These are phyloP conservation scores for Athalia rosae DNA, from an alignment of 2,888 invertebrate genomes.

Conservation along the genomic window DNA sequence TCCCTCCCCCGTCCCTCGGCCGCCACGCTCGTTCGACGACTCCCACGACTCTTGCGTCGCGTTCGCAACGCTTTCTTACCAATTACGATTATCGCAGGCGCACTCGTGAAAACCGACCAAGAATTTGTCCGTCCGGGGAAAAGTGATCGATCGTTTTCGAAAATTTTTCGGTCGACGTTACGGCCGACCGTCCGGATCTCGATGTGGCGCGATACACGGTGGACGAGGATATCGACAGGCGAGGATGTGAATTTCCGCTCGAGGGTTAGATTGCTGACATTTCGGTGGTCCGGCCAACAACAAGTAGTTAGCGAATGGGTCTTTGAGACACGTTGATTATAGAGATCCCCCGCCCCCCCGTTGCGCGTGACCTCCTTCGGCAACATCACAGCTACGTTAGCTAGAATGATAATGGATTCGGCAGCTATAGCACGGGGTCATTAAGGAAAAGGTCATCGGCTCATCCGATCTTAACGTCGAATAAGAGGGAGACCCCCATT, in stretches of 20 bases:
- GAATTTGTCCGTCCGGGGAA: too few relatives aligned
- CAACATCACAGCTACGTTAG: background rate
- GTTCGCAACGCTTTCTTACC: too few relatives aligned
- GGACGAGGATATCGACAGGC: too few relatives aligned
- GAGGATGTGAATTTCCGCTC: background rate
- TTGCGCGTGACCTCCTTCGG: conserved; percentile 2
- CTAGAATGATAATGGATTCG: conserved; percentile 37
- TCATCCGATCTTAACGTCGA: conserved; percentile 28
- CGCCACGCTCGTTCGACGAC: background rate
- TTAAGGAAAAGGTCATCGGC: conserved; percentile 38
- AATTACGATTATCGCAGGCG: too few relatives aligned
- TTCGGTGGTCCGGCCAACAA: conserved; percentile 17
- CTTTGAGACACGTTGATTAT: conserved; percentile 27
- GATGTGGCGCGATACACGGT: too few relatives aligned
- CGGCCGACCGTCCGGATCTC: too few relatives aligned
- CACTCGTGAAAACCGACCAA: too few relatives aligned
- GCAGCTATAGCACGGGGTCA: conserved; percentile 20
- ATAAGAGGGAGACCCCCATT: conserved; percentile 26
- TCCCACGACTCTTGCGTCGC: background rate
- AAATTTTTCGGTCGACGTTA: too few relatives aligned
- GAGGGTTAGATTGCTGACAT: conserved; percentile 13
- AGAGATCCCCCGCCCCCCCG: background rate
- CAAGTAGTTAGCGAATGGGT: conserved; percentile 28
- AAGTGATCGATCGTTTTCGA: too few relatives aligned
- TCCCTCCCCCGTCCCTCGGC: background rate